Conservation (phyloP, 2,888 invertebrate genomes). For the Phania funesta region DNA sequence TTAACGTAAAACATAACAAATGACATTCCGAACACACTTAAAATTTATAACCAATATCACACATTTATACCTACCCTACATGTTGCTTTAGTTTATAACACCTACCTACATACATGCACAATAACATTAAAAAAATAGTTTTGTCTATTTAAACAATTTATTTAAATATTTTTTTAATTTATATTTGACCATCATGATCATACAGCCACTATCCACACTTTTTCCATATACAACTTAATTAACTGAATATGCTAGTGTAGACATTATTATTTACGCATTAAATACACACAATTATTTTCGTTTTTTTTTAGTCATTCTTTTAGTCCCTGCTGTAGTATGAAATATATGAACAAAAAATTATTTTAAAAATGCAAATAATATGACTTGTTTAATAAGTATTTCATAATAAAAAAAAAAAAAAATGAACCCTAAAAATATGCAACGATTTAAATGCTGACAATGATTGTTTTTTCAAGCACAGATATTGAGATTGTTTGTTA, state of each 20-base stretch:
- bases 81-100: background rate
- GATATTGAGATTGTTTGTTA: slow-evolving; percentile 5
- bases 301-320: background rate
- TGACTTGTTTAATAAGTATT: slow-evolving; percentile 63
- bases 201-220: background rate
- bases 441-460: slow-evolving; percentile 59
- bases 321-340: background rate
- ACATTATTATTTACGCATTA: slow-evolving; percentile 66
- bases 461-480: slow-evolving; percentile 13
- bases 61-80: background rate
- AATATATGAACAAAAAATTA: background rate
- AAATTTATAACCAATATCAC: background rate
- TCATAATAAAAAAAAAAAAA: too few relatives aligned
- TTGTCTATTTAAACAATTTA: background rate
- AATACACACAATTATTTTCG: slow-evolving; percentile 37
- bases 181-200: slow-evolving; percentile 21
- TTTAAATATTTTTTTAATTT: background rate
- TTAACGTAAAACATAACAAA: slow-evolving; percentile 1
- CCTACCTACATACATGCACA: background rate
- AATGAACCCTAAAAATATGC: slow-evolving; percentile 71
- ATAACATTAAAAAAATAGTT: background rate
- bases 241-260: slow-evolving; percentile 62
- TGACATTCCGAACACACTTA: background rate
- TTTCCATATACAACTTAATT: slow-evolving; percentile 57
- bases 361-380: slow-evolving; percentile 55